A percentile compares a stretch with the other conserved stretches of the same genome.
These are phyloP conservation scores for Melanaphis sacchari DNA, from an alignment of 1,140 invertebrate species.

Conservation along the genomic window DNA sequence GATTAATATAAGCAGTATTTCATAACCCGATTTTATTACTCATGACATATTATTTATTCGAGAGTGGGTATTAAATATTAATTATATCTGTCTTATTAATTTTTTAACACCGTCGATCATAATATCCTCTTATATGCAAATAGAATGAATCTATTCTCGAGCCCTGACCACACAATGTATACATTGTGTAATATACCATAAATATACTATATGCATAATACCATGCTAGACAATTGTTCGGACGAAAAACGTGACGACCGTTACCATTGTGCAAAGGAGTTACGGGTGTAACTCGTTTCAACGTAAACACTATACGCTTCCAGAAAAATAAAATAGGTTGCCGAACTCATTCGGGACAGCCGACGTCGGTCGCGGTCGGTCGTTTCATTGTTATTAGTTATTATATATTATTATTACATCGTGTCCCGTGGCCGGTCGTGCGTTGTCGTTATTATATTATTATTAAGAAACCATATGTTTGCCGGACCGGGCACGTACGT, in stretches of 20 bases:
- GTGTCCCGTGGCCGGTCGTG: background rate
- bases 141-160: background rate
- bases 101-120: background rate
- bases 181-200: no score
- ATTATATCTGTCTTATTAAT: background rate
- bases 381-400: background rate
- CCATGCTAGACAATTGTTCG: background rate
- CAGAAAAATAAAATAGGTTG: constrained; percentile 13
- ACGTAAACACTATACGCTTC: background rate
- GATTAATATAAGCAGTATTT: background rate
- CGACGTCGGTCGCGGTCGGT: background rate
- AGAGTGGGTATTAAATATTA: background rate
- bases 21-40: background rate
- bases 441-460: constrained; percentile 13
- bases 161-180: no score
- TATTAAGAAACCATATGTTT: constrained; percentile 39
- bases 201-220: no score
- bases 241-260: background rate
- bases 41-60: background rate
- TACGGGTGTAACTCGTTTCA: background rate
- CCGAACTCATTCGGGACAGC: background rate
- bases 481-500: constrained; percentile 43
- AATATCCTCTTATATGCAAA: background rate
- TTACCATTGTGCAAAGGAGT: background rate
- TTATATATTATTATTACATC: background rate